Evolutionary conservation across 2,797 vertebrate genomes (phyloP), one percentile per base, ranked within the genome.

Genomic region (Sternarchorhynchus goeldii): DNA sequence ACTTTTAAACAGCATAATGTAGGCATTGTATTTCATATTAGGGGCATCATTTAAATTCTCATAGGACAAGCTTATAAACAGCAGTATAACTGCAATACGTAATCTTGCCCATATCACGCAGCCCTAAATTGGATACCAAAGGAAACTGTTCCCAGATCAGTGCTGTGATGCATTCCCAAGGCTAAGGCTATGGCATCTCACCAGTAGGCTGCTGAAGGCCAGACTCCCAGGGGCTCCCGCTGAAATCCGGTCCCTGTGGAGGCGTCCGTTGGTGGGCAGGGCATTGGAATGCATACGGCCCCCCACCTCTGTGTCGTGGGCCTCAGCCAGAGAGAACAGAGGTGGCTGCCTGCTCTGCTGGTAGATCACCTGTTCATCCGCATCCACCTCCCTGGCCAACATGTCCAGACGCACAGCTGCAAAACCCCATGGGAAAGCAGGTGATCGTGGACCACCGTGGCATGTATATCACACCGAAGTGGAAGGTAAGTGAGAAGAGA

Each of bases 151-250:
- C 10, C 41, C 41, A 45, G 41, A 45, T 45, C 41, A 45, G 41
- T 18, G 18, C 14, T 18, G 3, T 72, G 12, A 39, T 56, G 10
- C 56, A 18, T 77, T 68, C 16, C 18, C 12, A 36, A 32, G 34
- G 17, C 29, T 55, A 20, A 5, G 39, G 17, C 36, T 57, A 50
- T 17, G 75, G 75, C 65, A 67, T 85, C 93, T 93, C 90, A 99
- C 97, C 62, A 97, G 90, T 21, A 93, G 91, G 85, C 96, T 97
- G 91, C 95, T 98, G 91, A 99, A 99, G 18, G 96, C 95, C 86
- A 94, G 91, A 0, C 93, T 85, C 70, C 86, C 93, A 39, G 93
- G 91, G 3, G 87, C 68, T 4, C 78, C 88, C 16, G 87, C 91
- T 0, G 85, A 0, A 0, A 91, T 90, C 75, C 90, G 93, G 75